A percentile compares a stretch with the other conserved stretches of the same genome.
These are phyloP conservation scores for Hoplias malabaricus DNA, from an alignment of 2,113 vertebrate genomes.

Conservation along the genomic window DNA sequence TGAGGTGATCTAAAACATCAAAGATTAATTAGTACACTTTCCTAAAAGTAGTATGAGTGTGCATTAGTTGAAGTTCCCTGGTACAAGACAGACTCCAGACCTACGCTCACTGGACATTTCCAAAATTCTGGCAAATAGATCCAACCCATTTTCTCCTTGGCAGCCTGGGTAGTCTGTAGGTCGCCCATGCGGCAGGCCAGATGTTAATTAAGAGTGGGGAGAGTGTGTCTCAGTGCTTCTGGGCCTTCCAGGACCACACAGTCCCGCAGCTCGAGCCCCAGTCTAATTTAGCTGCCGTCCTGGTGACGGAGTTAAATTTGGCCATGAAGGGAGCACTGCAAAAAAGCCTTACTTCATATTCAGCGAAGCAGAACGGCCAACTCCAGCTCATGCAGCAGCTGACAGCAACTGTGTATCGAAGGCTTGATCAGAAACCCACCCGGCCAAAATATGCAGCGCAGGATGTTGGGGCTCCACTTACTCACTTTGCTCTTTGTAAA, in stretches of 20 bases:
- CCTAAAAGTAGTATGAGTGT: no score
- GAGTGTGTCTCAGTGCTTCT: constrained; percentile 8
- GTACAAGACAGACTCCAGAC: background rate
- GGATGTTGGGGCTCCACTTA: constrained; percentile 7
- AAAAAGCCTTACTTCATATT: constrained; percentile 17
- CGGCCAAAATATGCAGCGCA: background rate
- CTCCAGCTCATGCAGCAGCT: background rate
- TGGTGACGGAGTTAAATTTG: constrained; percentile 3
- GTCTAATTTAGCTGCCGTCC: constrained; percentile 25
- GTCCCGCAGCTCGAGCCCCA: background rate
- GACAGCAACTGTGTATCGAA: background rate
- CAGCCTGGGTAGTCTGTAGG: constrained; percentile 3
- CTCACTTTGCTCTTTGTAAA: constrained; percentile 1
- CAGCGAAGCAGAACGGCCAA: background rate
- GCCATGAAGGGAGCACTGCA: background rate
- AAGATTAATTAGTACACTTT: no score
- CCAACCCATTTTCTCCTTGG: constrained; percentile 19
- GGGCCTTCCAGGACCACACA: constrained; percentile 1
- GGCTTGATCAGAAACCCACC: constrained; percentile 20
- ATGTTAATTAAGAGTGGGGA: constrained; percentile 34
- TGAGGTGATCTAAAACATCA: no score
- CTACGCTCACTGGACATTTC: background rate
- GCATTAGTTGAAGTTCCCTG: background rate
- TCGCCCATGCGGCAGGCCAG: background rate
- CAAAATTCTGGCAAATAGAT: constrained; percentile 19